These are phyloP conservation scores for Nemoura dubitans DNA, from an alignment of 2,888 invertebrate species.

Conservation along the genomic window DNA sequence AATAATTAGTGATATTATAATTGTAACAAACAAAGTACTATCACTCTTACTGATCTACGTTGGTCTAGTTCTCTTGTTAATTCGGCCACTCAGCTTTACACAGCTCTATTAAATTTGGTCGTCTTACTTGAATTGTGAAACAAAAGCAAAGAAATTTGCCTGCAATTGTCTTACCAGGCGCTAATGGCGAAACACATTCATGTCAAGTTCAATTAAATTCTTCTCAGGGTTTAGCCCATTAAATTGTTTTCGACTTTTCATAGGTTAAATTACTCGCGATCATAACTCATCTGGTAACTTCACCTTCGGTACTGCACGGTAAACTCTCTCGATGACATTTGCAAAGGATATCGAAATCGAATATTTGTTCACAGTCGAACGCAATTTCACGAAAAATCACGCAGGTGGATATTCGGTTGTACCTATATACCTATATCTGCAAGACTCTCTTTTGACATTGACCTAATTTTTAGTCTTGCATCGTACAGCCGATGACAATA, in stretches of 20 bases:
- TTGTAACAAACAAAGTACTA: neutral
- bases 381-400: neutral
- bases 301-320: no score
- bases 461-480: neutral
- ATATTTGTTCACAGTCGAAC: neutral
- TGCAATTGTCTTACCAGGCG: no score
- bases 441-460: neutral
- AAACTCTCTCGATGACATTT: neutral
- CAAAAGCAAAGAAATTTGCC: no score
- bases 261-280: no score
- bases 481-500: neutral
- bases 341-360: neutral
- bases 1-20: no score
- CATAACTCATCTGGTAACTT: no score
- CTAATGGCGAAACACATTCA: no score
- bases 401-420: neutral
- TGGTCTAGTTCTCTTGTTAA: neutral
- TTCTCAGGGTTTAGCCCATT: no score
- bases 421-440: neutral
- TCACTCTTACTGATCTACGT: neutral
- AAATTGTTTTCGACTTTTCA: no score
- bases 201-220: no score
- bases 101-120: neutral
- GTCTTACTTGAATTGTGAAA: neutral
- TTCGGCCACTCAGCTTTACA: neutral